These are phyloP conservation scores for Xestia c-nigrum DNA, from an alignment of 2,888 invertebrate species.

Conservation along the genomic window DNA sequence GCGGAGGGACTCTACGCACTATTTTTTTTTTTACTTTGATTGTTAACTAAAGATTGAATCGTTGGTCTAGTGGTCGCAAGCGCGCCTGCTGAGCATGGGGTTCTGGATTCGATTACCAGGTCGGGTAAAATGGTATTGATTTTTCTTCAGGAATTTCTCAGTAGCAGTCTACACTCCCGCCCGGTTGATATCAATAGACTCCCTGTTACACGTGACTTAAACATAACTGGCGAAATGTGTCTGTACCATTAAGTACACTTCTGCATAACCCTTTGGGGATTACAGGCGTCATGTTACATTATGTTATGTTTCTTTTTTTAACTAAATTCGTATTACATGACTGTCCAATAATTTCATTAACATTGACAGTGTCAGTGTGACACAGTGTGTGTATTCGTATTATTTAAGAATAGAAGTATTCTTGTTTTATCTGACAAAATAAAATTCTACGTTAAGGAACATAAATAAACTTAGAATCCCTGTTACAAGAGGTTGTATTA, in stretches of 20 bases:
- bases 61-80: background rate
- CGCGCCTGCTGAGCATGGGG: background rate
- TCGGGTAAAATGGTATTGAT: background rate
- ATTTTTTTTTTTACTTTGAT: background rate
- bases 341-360: background rate
- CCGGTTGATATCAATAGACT: background rate
- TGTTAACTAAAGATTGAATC: background rate
- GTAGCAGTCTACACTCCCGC: no score
- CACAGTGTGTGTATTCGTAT: background rate
- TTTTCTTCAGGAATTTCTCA: background rate
- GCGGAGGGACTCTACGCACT: no score
- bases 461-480: background rate
- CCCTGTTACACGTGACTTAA: background rate
- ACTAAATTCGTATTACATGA: background rate
- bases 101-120: background rate
- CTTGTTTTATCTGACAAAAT: background rate
- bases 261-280: background rate
- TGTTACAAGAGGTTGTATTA: constrained; percentile 9
- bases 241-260: background rate
- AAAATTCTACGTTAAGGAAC: background rate
- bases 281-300: background rate
- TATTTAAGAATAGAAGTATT: background rate
- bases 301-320: background rate
- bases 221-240: background rate
- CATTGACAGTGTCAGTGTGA: no score